Base-by-base conservation (phyloP, 2,113 vertebrate species). In the Pterocles burchelli region DNA sequence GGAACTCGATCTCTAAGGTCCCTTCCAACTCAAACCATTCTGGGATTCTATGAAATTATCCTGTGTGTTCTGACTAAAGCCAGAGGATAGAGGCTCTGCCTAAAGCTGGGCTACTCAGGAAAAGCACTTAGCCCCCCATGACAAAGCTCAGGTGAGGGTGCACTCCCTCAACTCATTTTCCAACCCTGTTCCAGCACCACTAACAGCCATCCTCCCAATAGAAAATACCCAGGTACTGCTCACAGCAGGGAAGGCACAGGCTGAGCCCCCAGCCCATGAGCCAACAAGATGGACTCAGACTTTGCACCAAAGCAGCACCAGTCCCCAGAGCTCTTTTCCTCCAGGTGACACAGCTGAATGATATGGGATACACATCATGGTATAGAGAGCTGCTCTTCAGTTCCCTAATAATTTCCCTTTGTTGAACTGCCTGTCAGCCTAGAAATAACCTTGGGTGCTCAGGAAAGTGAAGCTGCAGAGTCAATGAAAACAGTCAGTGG, bases 281-380 rank as follows among this genome's bases (percentile, higher is more conserved):
- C 11, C 68, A 26, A 71, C n/a, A 73, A 4, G 48, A 46, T 6
- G 31, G 68, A 29, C 31, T 45, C 10, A 1, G 33, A 28, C 28
- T 48, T 25, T 5, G 13, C 3, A 1, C 29, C 21, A 24, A 59
- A 71, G 41, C 16, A 21, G 14, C 9, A 34, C 28, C 54, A 3
- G 11, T 65, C 20, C 62, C 58, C 24, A 19, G 12, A 2, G 52
- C 33, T 79, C 13, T 28, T 38, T 36, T 82, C 16, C 24, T 15
- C 5, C 0, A 1, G 19, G 13, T 58, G 66, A 54, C 52, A n/a
- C 38, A 59, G 2, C 1, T 20, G 59, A 34, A 33, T 2, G 14
- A 28, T 4, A 31, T 4, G 17, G 38, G 29, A 20, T 13, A 34
- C 3, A 5, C 0, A 33, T 20, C 17, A 36, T 3, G 3, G 46